A percentile compares a stretch with the other conserved stretches of the same genome.
Conservation (phyloP, 2,113 vertebrate species). For the Gavia stellata region DNA sequence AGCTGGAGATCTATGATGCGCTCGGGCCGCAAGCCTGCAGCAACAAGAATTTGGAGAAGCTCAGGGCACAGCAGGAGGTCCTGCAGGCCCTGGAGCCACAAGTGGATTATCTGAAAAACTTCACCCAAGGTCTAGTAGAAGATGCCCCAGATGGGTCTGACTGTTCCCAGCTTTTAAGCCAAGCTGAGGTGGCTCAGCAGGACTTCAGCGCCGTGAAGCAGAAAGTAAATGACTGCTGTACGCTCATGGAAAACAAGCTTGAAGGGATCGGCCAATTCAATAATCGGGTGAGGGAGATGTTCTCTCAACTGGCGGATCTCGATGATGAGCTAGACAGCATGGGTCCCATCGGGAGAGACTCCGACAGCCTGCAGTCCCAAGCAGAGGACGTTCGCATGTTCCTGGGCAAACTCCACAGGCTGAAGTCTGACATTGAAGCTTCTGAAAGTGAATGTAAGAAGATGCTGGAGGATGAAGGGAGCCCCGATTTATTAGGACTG, state of each 20-base stretch:
- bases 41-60: conserved; percentile 92
- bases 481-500: conserved; percentile 89
- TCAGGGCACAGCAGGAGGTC: conserved; percentile 87
- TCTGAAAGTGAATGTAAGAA: conserved; percentile 81
- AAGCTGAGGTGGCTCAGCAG: conserved; percentile 79
- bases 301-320: conserved; percentile 89
- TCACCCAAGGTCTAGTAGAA: conserved; percentile 87
- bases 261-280: conserved; percentile 93
- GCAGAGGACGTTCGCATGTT: conserved; percentile 83
- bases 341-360: conserved; percentile 86
- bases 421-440: conserved; percentile 81
- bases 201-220: conserved; percentile 81
- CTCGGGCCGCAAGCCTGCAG: conserved; percentile 93
- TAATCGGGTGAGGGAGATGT: conserved; percentile 87
- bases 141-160: conserved; percentile 83
- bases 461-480: conserved; percentile 91
- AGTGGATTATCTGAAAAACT: conserved; percentile 88
- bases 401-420: conserved; percentile 78
- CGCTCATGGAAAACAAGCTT: conserved; percentile 85
- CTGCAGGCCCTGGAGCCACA: conserved; percentile 86
- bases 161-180: conserved; percentile 79
- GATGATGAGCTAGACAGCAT: conserved; percentile 94
- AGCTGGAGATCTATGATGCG: conserved; percentile 93
- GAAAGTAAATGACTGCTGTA: conserved; percentile 85
- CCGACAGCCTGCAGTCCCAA: conserved; percentile 92